Conservation (phyloP, 2,888 invertebrate species). For the Pycnomerus fuliginosus region DNA sequence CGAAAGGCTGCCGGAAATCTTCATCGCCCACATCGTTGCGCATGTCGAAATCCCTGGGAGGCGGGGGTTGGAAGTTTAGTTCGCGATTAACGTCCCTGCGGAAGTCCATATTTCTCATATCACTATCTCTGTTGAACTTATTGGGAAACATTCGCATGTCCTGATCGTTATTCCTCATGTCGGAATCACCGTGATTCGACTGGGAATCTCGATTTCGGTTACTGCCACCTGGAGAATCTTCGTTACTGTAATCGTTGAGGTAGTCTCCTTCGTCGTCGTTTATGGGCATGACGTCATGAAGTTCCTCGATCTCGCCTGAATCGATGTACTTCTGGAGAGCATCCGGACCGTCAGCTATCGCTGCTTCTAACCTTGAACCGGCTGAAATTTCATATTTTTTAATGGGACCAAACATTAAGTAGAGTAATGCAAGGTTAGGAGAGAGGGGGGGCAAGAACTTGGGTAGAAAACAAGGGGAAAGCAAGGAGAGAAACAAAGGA, state of each 20-base stretch:
- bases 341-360: slow-evolving; percentile 74
- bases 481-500: too few relatives aligned
- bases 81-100: slow-evolving; percentile 24
- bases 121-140: slow-evolving; percentile 29
- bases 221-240: slow-evolving; percentile 30
- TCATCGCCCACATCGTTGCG: slow-evolving; percentile 37
- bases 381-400: too few relatives aligned
- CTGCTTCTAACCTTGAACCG: slow-evolving; percentile 73
- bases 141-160: slow-evolving; percentile 38
- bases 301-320: slow-evolving; percentile 78
- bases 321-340: slow-evolving; percentile 75
- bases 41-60: slow-evolving; percentile 40
- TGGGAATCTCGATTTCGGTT: slow-evolving; percentile 14
- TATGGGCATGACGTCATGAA: slow-evolving; percentile 74
- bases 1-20: slow-evolving; percentile 36
- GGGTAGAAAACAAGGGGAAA: too few relatives aligned
- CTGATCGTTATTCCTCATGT: slow-evolving; percentile 37
- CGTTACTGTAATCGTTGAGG: slow-evolving; percentile 55
- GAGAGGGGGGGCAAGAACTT: too few relatives aligned
- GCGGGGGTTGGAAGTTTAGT: slow-evolving; percentile 37
- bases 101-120: slow-evolving; percentile 37
- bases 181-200: slow-evolving; percentile 24
- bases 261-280: slow-evolving; percentile 57
- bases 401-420: too few relatives aligned
- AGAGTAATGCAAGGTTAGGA: too few relatives aligned